Evolutionary conservation across 1,140 invertebrate species (phyloP).

Genomic region (Saxidomus purpurata): DNA sequence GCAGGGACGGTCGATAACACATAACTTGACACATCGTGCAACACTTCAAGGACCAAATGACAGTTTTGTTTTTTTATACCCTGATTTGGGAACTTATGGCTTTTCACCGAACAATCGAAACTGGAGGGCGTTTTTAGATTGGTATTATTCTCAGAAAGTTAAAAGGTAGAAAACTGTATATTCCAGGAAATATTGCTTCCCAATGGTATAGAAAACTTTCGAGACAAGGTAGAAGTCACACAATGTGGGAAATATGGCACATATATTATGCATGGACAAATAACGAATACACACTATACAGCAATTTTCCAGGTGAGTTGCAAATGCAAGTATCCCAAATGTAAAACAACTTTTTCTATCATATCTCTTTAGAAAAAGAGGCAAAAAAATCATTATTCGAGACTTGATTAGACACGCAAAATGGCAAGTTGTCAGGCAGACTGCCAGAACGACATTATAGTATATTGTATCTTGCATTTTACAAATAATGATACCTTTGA

Average conservation of each 20-base stretch:
- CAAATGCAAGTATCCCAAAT: too few species aligned
- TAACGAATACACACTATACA: slow-evolving; percentile 49
- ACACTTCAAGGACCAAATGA: background rate
- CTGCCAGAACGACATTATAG: too few species aligned
- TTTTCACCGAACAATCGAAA: slow-evolving; percentile 73
- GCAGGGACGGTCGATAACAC: slow-evolving; percentile 42
- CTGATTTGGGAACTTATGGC: slow-evolving; percentile 74
- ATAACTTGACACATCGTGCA: background rate
- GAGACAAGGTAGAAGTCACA: slow-evolving; percentile 36
- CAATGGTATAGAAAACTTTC: slow-evolving; percentile 63
- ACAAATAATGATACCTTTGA: too few species aligned
- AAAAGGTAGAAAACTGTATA: slow-evolving; percentile 51
- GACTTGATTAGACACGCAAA: too few species aligned
- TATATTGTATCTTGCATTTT: too few species aligned
- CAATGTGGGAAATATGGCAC: slow-evolving; percentile 79
- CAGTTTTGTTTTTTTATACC: slow-evolving; percentile 61
- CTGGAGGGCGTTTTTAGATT: slow-evolving; percentile 73
- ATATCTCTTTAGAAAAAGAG: too few species aligned
- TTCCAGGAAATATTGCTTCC: slow-evolving; percentile 67
- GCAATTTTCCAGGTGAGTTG: slow-evolving; percentile 58
- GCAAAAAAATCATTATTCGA: too few species aligned
- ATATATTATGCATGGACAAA: slow-evolving; percentile 72
- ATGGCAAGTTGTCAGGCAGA: too few species aligned
- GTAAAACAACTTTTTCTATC: too few species aligned
- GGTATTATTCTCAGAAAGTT: slow-evolving; percentile 62